These are phyloP conservation scores for Parochlus steinenii DNA, from an alignment of 2,888 invertebrate species.

Conservation along the genomic window DNA sequence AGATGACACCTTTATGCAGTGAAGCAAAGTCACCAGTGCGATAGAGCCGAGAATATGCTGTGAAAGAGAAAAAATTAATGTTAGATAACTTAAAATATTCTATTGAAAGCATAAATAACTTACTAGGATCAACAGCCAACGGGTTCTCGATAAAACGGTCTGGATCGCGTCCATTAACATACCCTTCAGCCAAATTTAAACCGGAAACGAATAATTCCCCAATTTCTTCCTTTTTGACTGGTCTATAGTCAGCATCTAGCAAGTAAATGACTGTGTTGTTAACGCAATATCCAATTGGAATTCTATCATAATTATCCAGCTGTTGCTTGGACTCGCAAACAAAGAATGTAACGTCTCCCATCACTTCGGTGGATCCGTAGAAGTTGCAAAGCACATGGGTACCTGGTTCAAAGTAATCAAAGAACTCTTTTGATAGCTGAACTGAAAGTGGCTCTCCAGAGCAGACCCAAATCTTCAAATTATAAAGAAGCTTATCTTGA, in stretches of 20 bases:
- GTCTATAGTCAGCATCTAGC: constrained; percentile 53
- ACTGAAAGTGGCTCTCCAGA: constrained; percentile 69
- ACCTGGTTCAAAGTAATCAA: constrained; percentile 49
- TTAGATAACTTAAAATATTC: neutral
- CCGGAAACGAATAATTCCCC: constrained; percentile 77
- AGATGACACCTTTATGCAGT: constrained; percentile 43
- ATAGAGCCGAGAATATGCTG: constrained; percentile 55
- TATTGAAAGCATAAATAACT: constrained; percentile 14
- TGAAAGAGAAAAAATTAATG: constrained; percentile 9
- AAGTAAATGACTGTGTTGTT: constrained; percentile 70
- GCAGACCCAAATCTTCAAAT: constrained; percentile 65
- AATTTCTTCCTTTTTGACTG: constrained; percentile 52
- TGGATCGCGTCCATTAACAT: constrained; percentile 56
- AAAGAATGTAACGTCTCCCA: constrained; percentile 78
- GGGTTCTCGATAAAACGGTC: constrained; percentile 63
- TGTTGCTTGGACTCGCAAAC: constrained; percentile 43
- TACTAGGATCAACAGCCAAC: constrained; percentile 45
- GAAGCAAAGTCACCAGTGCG: constrained; percentile 74
- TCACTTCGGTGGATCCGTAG: constrained; percentile 82
- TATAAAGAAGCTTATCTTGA: constrained; percentile 36
- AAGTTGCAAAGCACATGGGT: constrained; percentile 62
- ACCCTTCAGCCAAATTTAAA: constrained; percentile 60
- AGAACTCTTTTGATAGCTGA: constrained; percentile 57
- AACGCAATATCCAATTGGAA: constrained; percentile 67
- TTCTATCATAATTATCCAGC: constrained; percentile 43